Conservation (phyloP, 1,140 invertebrate species). For the Dendrolimus punctatus region DNA sequence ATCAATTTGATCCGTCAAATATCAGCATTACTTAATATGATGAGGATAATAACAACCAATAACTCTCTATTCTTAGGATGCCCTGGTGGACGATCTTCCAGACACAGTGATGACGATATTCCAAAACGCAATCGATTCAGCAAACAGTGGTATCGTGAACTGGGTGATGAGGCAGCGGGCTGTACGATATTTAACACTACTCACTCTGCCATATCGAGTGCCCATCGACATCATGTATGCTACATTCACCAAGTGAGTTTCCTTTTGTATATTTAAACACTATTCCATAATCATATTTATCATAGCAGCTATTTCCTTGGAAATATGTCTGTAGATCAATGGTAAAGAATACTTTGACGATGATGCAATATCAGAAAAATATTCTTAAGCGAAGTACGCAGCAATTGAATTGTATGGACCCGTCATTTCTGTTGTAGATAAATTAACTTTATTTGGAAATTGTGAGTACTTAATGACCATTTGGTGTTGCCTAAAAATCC, state of each 20-base stretch:
- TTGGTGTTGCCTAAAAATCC: too few species aligned
- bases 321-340: too few species aligned
- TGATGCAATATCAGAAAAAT: too few species aligned
- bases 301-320: too few species aligned
- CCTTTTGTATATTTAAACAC: neutral
- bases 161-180: constrained; percentile 90
- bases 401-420: too few species aligned
- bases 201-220: constrained; percentile 88
- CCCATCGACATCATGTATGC: constrained; percentile 90
- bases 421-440: too few species aligned
- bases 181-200: constrained; percentile 83
- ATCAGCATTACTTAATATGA: neutral
- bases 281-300: constrained; percentile 2
- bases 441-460: too few species aligned
- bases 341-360: too few species aligned
- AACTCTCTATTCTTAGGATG: constrained; percentile 75
- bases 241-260: constrained; percentile 85
- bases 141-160: constrained; percentile 91
- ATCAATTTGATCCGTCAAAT: too few species aligned
- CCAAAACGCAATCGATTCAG: constrained; percentile 92
- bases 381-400: too few species aligned
- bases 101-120: constrained; percentile 89
- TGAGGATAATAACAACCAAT: neutral
- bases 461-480: too few species aligned
- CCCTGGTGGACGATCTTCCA: constrained; percentile 87